These are phyloP conservation scores for Melanchra persicariae DNA, from an alignment of 2,888 invertebrate species.

Conservation along the genomic window DNA sequence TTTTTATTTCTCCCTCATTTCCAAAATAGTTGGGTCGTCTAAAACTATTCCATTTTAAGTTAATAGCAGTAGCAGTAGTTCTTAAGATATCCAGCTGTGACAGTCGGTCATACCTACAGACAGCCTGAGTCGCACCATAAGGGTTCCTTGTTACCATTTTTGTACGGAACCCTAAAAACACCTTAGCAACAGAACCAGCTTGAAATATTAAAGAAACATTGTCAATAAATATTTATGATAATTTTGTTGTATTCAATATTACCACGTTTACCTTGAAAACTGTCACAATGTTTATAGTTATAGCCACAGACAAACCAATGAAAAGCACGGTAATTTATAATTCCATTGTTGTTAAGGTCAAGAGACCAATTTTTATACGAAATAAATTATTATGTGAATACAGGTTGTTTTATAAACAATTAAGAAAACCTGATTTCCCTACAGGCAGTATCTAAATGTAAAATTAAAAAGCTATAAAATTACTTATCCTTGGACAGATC, in stretches of 20 bases:
- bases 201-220: conserved; percentile 7
- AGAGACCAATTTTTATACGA: neutral
- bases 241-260: conserved; percentile 22
- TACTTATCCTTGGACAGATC: too few relatives aligned
- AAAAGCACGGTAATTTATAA: conserved; percentile 14
- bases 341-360: conserved; percentile 28
- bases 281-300: conserved; percentile 24
- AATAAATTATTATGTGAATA: conserved; percentile 8
- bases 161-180: neutral
- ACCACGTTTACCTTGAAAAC: conserved; percentile 51
- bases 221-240: conserved; percentile 40
- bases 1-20: too few relatives aligned
- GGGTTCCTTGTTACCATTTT: too few relatives aligned
- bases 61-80: too few relatives aligned
- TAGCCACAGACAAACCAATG: neutral
- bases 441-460: neutral
- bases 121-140: too few relatives aligned
- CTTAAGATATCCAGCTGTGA: too few relatives aligned
- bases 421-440: neutral
- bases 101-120: too few relatives aligned
- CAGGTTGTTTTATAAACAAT: too few relatives aligned
- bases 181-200: conserved; percentile 26
- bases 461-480: neutral
- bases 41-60: too few relatives aligned
- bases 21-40: too few relatives aligned